Conservation (phyloP, 2,888 invertebrate genomes). For the Drosophila pseudotalamancana region DNA sequence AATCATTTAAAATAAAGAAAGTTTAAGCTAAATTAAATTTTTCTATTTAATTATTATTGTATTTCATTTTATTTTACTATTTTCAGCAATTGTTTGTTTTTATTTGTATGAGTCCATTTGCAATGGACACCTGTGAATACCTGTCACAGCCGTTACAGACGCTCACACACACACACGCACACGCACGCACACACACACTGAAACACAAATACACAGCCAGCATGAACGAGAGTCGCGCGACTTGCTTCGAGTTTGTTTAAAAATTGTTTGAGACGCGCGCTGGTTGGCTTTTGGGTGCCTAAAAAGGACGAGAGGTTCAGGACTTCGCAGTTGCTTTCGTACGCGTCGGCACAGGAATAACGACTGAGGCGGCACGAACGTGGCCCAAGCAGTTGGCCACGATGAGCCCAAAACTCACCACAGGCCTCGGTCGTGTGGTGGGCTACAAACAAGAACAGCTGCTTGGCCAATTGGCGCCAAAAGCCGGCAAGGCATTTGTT, state of each 20-base stretch:
- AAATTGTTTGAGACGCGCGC: conserved; percentile 17
- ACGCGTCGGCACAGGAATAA: conserved; percentile 72
- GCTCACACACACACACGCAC: conserved; percentile 1
- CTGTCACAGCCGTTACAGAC: conserved; percentile 38
- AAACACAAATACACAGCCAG: conserved; percentile 30
- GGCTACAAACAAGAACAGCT: conserved; percentile 25
- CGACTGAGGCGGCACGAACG: conserved; percentile 62
- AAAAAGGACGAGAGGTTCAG: conserved; percentile 29
- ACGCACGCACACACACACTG: conserved; percentile 11
- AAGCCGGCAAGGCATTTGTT: conserved; percentile 56
- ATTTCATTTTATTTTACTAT: background rate
- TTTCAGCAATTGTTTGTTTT: background rate
- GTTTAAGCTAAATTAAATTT: no score
- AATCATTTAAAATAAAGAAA: no score
- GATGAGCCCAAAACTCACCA: conserved; percentile 50
- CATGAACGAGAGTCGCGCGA: conserved; percentile 12
- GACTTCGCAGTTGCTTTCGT: conserved; percentile 50
- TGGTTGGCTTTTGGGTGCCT: conserved; percentile 7
- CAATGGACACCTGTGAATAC: conserved; percentile 26
- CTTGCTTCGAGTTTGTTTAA: conserved; percentile 28
- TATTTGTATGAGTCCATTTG: background rate
- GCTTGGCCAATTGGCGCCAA: conserved; percentile 49
- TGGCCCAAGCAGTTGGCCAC: conserved; percentile 30
- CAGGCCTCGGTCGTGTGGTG: conserved; percentile 48
- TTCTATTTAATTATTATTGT: background rate